These are phyloP conservation scores for Cichlasoma orientale DNA, from an alignment of 2,797 vertebrate species.

Conservation along the genomic window DNA sequence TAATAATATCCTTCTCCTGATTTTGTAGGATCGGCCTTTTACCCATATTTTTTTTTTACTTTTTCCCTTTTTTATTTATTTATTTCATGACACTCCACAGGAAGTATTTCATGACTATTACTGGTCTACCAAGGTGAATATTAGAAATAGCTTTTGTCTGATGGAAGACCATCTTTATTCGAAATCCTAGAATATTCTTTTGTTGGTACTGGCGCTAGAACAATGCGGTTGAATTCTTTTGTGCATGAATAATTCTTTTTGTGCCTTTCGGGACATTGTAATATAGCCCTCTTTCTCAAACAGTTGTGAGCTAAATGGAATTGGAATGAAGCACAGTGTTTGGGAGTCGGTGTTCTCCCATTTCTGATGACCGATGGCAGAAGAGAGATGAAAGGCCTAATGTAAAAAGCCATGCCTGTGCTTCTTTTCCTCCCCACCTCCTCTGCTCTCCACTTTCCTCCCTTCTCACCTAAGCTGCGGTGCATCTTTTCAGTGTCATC, in stretches of 20 bases:
- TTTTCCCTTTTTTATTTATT: background rate
- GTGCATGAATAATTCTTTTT: slow-evolving; percentile 59
- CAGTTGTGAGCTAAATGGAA: slow-evolving; percentile 52
- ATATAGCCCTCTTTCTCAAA: slow-evolving; percentile 40
- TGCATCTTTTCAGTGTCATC: slow-evolving; percentile 48
- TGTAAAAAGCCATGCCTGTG: slow-evolving; percentile 61
- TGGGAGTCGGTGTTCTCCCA: slow-evolving; percentile 53
- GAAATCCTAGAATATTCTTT: slow-evolving; percentile 48
- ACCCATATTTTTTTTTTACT: slow-evolving; percentile 23
- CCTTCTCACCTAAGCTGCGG: slow-evolving; percentile 41
- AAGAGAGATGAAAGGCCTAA: slow-evolving; percentile 68
- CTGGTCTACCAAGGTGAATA: slow-evolving; percentile 22
- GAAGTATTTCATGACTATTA: slow-evolving; percentile 60
- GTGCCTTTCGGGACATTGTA: slow-evolving; percentile 45
- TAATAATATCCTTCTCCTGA: slow-evolving; percentile 14
- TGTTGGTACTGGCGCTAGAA: slow-evolving; percentile 55
- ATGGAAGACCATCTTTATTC: slow-evolving; percentile 45
- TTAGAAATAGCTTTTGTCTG: slow-evolving; percentile 43
- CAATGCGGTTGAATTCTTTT: slow-evolving; percentile 59
- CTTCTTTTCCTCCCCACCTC: slow-evolving; percentile 20
- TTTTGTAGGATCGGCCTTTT: slow-evolving; percentile 13
- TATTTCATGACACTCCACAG: slow-evolving; percentile 30
- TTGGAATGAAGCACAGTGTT: slow-evolving; percentile 48
- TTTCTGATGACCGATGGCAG: slow-evolving; percentile 72
- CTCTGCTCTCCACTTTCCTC: background rate